Evolutionary conservation across 2,113 vertebrate genomes (phyloP).

Genomic region (Archilochus colubris): DNA sequence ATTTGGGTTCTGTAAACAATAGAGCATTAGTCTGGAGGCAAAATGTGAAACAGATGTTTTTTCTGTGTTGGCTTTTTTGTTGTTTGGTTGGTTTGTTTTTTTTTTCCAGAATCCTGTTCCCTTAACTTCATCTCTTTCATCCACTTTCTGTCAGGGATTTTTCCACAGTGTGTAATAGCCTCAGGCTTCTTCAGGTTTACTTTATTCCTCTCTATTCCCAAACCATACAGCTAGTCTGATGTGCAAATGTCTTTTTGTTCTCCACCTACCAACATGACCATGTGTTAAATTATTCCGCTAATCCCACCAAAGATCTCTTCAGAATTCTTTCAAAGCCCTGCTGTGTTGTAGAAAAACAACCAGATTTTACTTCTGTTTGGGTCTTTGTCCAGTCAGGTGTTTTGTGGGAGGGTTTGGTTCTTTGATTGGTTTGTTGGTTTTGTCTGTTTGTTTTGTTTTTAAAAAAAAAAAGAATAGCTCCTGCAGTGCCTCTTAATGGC

Average conservation of each 20-base stretch:
- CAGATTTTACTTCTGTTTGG: background rate
- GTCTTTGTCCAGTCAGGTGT: background rate
- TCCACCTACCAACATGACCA: background rate
- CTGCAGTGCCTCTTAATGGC: background rate
- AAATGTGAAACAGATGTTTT: background rate
- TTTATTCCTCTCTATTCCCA: background rate
- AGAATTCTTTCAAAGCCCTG: background rate
- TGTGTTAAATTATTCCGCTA: constrained; percentile 18
- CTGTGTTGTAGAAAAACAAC: background rate
- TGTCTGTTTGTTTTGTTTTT: background rate
- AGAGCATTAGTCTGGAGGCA: background rate
- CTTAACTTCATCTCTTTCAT: background rate
- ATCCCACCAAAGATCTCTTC: background rate
- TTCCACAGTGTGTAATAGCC: background rate
- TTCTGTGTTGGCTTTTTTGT: background rate
- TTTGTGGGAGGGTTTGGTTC: too few species aligned
- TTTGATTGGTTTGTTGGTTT: too few species aligned
- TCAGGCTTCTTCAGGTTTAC: background rate
- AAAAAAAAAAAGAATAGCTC: background rate
- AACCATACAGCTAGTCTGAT: background rate
- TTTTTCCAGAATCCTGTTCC: background rate
- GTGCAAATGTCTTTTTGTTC: constrained; percentile 16
- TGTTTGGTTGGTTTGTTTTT: background rate
- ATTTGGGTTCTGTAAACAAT: background rate
- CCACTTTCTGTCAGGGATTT: background rate